Base-by-base conservation (phyloP, 2,888 invertebrate species). In the Tetranychus truncatus region DNA sequence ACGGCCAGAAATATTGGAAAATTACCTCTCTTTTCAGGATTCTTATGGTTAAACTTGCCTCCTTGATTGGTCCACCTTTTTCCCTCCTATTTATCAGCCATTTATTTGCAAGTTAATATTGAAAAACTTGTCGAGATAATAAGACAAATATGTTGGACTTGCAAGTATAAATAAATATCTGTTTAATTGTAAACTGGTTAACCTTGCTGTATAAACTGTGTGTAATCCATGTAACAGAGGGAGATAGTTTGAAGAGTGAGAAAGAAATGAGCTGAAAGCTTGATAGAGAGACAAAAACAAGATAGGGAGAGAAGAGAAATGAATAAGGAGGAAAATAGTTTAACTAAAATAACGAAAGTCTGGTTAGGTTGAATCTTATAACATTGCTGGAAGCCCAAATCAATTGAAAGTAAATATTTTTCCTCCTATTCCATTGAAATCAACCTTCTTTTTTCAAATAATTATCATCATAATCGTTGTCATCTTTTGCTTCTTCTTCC, bases 241-340 rank as follows among this genome's bases (percentile, higher is more conserved):
- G 21, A 69, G 69, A 69, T 20, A 66, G 66, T 66, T 20, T 66
- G n/a, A 66, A 24, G 21, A 21, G 69, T 69, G 69, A 69, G 69
- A 55, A 15, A 55, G 55, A 7, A 15, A 55, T 9, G 6, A 55
- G 15, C 1, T 15, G 55, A 55, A 34, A 34, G 34, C 34, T 34
- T 34, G 34, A 34, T 5, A 34, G 34, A 24, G 24, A 34, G 34
- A 34, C 34, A 34, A 34, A 34, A 34, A 34, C 34, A 34, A 34
- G 34, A 34, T 3, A 34, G 5, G 4, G 34, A 34, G 34, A 34
- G 5, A 34, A 34, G 34, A 34, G 34, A 34, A 34, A 34, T 4
- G 34, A 55, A 15, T 55, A 55, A 55, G 55, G 55, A 55, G 55
- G 55, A 55, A 55, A 55, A 55, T 55, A 2, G 55, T 34, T 34